phyloP scores from a whole-genome alignment of 2,113 vertebrate species.

The Embiotoca jacksoni region DNA sequence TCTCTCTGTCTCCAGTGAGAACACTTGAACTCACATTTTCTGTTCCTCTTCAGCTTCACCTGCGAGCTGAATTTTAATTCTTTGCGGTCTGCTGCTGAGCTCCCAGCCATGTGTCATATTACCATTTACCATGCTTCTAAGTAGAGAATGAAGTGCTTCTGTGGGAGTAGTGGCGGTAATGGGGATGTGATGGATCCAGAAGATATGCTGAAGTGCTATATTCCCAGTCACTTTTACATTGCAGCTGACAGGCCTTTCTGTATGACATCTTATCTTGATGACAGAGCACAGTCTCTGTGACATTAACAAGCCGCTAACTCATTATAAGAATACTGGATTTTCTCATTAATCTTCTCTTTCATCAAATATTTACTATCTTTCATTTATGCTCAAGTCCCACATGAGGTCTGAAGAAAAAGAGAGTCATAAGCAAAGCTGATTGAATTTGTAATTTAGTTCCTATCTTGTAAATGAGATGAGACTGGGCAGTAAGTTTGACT shows the following conservation, averaged over 20 bases:
- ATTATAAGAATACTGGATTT: constrained; percentile 7
- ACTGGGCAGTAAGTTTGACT: constrained; percentile 4
- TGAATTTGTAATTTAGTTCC: constrained; percentile 29
- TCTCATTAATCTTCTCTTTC: constrained; percentile 24
- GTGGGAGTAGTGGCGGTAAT: not conserved
- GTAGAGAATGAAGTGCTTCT: constrained; percentile 22
- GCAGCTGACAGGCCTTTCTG: not conserved
- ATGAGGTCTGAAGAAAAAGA: not conserved
- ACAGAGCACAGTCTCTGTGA: not conserved
- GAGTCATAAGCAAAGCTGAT: constrained; percentile 10
- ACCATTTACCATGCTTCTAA: not conserved
- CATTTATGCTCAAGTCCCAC: not conserved
- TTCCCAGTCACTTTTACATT: not conserved
- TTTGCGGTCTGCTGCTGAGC: not conserved
- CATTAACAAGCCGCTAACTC: not conserved
- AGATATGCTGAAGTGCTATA: constrained; percentile 5
- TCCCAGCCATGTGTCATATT: constrained; percentile 18
- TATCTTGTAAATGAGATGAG: constrained; percentile 12
- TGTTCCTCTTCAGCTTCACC: constrained; percentile 23
- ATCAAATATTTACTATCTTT: constrained; percentile 39
- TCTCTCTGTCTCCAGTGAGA: constrained; percentile 1
- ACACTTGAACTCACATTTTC: constrained; percentile 34
- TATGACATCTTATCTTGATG: not conserved
- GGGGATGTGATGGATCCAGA: constrained; percentile 10
- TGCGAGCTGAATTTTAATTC: constrained; percentile 60